Percentiles rank a stretch among this genome's conserved stretches.
Evolutionary conservation across 2,113 vertebrate genomes (phyloP).

Genomic region (Hippolais icterina): DNA sequence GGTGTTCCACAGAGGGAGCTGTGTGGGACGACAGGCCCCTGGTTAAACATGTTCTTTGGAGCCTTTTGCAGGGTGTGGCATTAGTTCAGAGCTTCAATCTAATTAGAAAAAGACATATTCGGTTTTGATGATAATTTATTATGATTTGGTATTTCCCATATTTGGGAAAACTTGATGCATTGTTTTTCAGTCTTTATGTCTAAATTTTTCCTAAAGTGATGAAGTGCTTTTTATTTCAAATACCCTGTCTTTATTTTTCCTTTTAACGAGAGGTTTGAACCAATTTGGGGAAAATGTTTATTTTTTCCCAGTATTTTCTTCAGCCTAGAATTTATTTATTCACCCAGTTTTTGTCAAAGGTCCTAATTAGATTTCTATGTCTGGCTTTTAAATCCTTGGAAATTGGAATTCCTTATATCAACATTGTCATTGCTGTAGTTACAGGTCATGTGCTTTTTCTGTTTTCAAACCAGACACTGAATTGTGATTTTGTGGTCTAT

Average conservation of each 20-base stretch:
- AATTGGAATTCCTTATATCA: slow-evolving; percentile 38
- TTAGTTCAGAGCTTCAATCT: background rate
- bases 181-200: slow-evolving; percentile 2
- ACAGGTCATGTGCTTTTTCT: slow-evolving; percentile 12
- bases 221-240: background rate
- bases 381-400: slow-evolving; percentile 39
- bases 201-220: background rate
- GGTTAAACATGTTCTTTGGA: background rate
- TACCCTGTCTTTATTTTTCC: background rate
- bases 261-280: background rate
- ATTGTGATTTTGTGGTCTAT: background rate
- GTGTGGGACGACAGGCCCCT: background rate
- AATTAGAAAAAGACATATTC: slow-evolving; percentile 7
- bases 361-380: slow-evolving; percentile 10
- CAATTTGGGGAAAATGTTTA: slow-evolving; percentile 11
- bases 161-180: slow-evolving; percentile 6
- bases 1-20: background rate
- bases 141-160: slow-evolving; percentile 21
- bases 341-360: background rate
- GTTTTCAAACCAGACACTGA: background rate
- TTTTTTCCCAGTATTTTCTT: background rate
- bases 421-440: slow-evolving; percentile 38
- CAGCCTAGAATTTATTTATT: slow-evolving; percentile 40
- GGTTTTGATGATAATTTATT: slow-evolving; percentile 8
- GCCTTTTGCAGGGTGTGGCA: background rate